Percentiles rank a stretch among this genome's conserved stretches.
phyloP scores from a whole-genome alignment of 2,797 vertebrate genomes.

The Pantherophis vulpinus region DNA sequence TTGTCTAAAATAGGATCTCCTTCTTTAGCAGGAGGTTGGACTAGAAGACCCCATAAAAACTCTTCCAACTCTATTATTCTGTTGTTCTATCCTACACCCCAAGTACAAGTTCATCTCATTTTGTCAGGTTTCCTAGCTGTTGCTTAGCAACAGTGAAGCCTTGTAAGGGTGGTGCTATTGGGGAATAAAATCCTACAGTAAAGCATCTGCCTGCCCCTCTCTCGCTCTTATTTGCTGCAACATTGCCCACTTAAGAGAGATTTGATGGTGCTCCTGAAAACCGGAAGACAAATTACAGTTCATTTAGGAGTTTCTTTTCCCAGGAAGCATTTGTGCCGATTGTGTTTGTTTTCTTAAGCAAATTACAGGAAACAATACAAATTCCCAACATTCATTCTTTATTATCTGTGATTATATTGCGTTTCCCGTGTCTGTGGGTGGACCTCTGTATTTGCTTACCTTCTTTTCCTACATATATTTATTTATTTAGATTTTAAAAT shows the following conservation, averaged over 20 bases:
- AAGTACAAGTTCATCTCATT: not conserved
- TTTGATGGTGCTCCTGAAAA: not conserved
- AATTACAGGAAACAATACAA: not conserved
- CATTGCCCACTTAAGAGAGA: not conserved
- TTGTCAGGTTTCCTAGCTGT: not conserved
- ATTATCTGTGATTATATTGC: not conserved
- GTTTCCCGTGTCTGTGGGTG: not conserved
- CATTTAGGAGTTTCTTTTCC: slow-evolving; percentile 16
- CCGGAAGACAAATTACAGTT: not conserved
- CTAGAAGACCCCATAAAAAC: not conserved
- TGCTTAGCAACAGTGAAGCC: not conserved
- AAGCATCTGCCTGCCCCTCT: not conserved
- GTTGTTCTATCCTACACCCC: not conserved
- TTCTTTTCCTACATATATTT: not conserved
- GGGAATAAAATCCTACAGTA: not conserved
- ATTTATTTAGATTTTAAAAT: not conserved
- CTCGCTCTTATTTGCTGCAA: not conserved
- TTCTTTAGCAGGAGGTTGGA: not conserved
- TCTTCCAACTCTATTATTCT: not conserved
- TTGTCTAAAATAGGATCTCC: not conserved
- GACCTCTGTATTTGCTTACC: not conserved
- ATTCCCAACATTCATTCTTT: not conserved
- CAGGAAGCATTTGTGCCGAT: not conserved
- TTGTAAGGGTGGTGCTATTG: not conserved
- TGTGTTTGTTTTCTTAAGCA: not conserved